These are phyloP conservation scores for Phoenicopterus ruber DNA, from an alignment of 2,113 vertebrate species.

Conservation along the genomic window DNA sequence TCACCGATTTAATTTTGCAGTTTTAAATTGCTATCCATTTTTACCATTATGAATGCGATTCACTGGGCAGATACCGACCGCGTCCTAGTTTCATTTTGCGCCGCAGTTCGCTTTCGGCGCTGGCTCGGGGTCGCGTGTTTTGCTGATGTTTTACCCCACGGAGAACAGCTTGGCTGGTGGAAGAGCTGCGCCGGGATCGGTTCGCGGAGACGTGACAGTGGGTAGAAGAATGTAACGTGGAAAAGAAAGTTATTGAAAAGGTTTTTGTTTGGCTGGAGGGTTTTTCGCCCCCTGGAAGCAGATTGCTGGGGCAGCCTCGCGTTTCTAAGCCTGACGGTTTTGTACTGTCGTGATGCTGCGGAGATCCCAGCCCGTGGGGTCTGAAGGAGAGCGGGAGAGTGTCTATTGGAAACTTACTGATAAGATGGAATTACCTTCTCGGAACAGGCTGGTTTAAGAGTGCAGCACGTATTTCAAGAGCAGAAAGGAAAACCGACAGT, in stretches of 20 bases:
- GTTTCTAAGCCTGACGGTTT: neutral
- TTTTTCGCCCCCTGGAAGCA: neutral
- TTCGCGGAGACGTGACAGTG: neutral
- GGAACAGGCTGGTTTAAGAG: neutral
- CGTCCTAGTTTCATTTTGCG: constrained; percentile 31
- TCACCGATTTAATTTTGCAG: rapidly evolving
- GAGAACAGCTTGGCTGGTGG: neutral
- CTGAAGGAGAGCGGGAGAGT: neutral
- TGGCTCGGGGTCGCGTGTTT: rapidly evolving
- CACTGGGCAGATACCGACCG: neutral
- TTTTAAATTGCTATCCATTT: neutral
- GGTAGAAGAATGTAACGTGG: neutral
- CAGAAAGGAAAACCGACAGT: neutral
- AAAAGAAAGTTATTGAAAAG: neutral
- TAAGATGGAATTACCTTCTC: neutral
- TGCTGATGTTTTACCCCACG: neutral
- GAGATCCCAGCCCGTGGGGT: neutral
- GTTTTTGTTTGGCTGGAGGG: neutral
- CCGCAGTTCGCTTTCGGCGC: neutral
- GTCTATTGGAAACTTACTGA: neutral
- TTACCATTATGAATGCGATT: neutral
- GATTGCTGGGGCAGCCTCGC: neutral
- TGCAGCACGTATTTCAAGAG: neutral
- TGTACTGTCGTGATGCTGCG: neutral
- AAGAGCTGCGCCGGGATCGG: rapidly evolving